Evolutionary conservation across 64 coral and sea anemone species (phyloP).

Genomic region (Acropora yongei): DNA sequence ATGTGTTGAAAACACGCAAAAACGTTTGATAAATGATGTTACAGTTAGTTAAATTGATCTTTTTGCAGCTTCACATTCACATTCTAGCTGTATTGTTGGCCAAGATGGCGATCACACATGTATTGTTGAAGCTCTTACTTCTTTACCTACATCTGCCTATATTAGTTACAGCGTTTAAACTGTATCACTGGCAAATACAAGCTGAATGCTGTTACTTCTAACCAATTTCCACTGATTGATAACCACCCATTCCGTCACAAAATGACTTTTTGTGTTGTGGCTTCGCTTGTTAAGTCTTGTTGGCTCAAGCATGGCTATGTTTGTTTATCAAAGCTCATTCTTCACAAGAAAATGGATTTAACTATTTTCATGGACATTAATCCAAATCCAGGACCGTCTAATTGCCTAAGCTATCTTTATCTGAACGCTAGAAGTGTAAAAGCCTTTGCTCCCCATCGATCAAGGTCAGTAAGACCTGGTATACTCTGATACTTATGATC

Average conservation of each 20-base stretch:
- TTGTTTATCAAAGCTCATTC: conserved; percentile 16
- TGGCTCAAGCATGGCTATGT: conserved; percentile 49
- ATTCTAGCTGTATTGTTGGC: no score
- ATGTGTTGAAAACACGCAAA: no score
- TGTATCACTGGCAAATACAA: background rate
- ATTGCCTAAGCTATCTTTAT: conserved; percentile 34
- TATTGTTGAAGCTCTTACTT: no score
- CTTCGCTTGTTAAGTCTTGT: conserved; percentile 16
- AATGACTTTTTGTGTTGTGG: background rate
- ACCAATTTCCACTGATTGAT: conserved; percentile 2
- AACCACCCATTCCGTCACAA: background rate
- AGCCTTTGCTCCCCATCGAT: conserved; percentile 14
- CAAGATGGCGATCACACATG: no score
- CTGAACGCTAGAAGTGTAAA: conserved; percentile 38
- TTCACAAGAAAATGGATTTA: conserved; percentile 18
- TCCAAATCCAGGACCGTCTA: conserved; percentile 28
- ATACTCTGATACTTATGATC: conserved; percentile 32
- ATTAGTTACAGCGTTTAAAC: conserved; percentile 14
- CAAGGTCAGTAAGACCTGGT: conserved; percentile 42
- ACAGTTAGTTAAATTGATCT: no score
- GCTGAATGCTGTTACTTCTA: conserved; percentile 22
- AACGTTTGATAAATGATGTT: no score
- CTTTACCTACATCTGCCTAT: no score
- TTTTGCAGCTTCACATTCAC: no score
- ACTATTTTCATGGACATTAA: conserved; percentile 46